Percentiles rank a stretch among this genome's conserved stretches.
Evolutionary conservation across 2,888 invertebrate species (phyloP).

Genomic region (Agonopterix subpropinquella): DNA sequence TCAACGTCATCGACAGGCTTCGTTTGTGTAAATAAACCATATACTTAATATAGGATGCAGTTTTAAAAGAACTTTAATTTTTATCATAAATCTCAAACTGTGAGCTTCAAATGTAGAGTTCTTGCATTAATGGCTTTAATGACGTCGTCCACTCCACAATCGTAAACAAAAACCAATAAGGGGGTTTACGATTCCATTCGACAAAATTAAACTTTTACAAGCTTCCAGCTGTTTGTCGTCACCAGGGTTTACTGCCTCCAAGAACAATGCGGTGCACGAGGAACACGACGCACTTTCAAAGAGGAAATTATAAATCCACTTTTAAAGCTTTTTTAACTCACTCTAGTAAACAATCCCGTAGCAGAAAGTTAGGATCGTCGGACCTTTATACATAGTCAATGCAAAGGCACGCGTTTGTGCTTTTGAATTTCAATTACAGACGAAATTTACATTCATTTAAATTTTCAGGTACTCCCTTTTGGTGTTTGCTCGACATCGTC

Average conservation of each 20-base stretch:
- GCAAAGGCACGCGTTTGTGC: constrained; percentile 13
- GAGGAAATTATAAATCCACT: neutral
- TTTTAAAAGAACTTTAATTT: too few relatives aligned
- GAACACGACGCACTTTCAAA: neutral
- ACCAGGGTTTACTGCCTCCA: constrained; percentile 33
- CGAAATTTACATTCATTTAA: constrained; percentile 27
- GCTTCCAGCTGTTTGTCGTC: constrained; percentile 53
- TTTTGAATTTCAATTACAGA: constrained; percentile 21
- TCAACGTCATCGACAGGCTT: too few relatives aligned
- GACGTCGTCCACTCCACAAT: constrained; percentile 45
- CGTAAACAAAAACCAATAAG: constrained; percentile 67
- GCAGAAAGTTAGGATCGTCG: constrained; percentile 11
- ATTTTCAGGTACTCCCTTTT: constrained; percentile 88
- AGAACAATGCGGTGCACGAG: constrained; percentile 19
- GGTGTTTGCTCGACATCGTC: constrained; percentile 97
- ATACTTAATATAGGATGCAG: too few relatives aligned
- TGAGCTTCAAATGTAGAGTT: constrained; percentile 10
- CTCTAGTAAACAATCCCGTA: constrained; percentile 2
- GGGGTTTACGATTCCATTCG: constrained; percentile 64
- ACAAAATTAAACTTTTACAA: constrained; percentile 68
- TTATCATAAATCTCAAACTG: neutral
- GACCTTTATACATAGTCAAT: constrained; percentile 22
- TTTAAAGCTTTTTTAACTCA: constrained; percentile 4
- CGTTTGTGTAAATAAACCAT: too few relatives aligned
- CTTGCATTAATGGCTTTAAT: constrained; percentile 33